These are phyloP conservation scores for Darevskia mixta DNA, from an alignment of 2,797 vertebrate genomes.

Conservation along the genomic window DNA sequence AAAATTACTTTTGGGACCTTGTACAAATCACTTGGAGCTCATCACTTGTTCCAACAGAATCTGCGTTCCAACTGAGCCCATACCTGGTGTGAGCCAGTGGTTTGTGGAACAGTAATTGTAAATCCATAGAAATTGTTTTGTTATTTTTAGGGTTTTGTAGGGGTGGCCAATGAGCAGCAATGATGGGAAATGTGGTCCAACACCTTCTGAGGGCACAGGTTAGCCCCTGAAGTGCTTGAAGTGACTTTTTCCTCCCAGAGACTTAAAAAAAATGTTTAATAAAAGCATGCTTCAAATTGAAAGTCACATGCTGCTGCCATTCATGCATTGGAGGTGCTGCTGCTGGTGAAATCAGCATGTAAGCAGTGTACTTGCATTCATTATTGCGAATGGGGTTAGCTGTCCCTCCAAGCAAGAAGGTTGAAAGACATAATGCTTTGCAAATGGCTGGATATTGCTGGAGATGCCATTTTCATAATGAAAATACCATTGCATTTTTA, in stretches of 20 bases:
- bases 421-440: slow-evolving; percentile 17
- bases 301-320: slow-evolving; percentile 9
- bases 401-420: slow-evolving; percentile 30
- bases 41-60: background rate
- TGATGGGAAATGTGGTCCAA: too few species aligned
- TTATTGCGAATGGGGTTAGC: background rate
- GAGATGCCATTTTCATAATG: slow-evolving; percentile 52
- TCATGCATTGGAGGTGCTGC: background rate
- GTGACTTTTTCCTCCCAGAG: background rate
- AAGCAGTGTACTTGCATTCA: slow-evolving; percentile 23
- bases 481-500: slow-evolving; percentile 62
- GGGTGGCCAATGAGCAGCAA: too few species aligned
- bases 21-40: background rate
- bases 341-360: background rate
- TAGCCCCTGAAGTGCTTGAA: accelerated
- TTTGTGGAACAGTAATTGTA: too few species aligned
- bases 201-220: too few species aligned
- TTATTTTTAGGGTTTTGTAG: too few species aligned
- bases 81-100: too few species aligned
- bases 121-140: too few species aligned
- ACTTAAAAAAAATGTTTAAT: background rate
- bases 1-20: background rate
- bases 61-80: too few species aligned
- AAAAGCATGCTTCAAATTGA: background rate
- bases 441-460: slow-evolving; percentile 26